Evolutionary conservation across 1,140 invertebrate species (phyloP).

Genomic region (Manduca sexta): DNA sequence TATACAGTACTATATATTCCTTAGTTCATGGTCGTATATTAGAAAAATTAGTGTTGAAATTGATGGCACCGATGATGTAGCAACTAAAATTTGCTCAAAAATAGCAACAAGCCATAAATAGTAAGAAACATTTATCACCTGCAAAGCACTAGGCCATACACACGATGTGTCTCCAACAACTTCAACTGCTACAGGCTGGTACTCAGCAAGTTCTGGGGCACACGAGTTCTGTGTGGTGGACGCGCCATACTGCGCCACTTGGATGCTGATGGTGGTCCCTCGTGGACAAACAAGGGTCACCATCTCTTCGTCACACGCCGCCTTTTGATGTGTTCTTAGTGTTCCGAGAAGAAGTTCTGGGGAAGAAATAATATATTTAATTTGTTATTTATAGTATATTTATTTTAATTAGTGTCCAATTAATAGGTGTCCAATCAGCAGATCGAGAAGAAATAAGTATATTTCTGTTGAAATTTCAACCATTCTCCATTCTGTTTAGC

Average conservation of each 20-base stretch:
- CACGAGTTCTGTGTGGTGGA: constrained; percentile 74
- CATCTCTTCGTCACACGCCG: constrained; percentile 89
- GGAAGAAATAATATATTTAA: not conserved
- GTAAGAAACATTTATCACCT: constrained; percentile 39
- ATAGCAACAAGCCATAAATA: not conserved
- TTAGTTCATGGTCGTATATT: too few relatives aligned
- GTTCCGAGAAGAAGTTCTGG: constrained; percentile 90
- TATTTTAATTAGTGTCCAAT: not conserved
- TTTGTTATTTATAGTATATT: too few relatives aligned
- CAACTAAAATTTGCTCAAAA: not conserved
- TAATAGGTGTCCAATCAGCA: too few relatives aligned
- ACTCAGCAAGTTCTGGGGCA: constrained; percentile 82
- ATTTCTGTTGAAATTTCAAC: too few relatives aligned
- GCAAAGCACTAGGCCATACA: constrained; percentile 71
- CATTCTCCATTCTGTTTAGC: too few relatives aligned
- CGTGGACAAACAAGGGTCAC: constrained; percentile 88
- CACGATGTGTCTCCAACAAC: constrained; percentile 68
- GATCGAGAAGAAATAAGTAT: too few relatives aligned
- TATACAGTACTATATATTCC: too few relatives aligned
- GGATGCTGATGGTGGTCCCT: constrained; percentile 90
- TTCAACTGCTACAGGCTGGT: constrained; percentile 69
- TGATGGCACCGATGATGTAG: too few relatives aligned
- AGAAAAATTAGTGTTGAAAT: too few relatives aligned
- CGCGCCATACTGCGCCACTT: constrained; percentile 78
- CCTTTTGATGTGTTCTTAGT: constrained; percentile 89